Evolutionary conservation across 1,140 invertebrate species (phyloP).

Genomic region (Drosophila littoralis): DNA sequence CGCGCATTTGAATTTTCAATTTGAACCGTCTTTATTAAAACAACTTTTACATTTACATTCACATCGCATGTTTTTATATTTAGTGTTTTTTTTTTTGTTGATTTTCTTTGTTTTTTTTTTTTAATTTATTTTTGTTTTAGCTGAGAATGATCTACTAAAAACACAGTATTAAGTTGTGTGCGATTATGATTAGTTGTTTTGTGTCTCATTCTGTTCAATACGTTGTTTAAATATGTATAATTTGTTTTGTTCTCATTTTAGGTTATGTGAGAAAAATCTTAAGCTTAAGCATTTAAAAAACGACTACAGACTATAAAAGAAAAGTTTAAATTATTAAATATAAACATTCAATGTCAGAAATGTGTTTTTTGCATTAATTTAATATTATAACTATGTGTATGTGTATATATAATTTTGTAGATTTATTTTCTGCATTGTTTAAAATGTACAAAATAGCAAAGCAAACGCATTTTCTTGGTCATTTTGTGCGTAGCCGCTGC

Average conservation of each 20-base stretch:
- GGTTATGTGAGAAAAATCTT: slow-evolving; percentile 79
- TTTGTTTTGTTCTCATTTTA: slow-evolving; percentile 46
- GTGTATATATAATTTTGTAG: slow-evolving; percentile 26
- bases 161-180: slow-evolving; percentile 69
- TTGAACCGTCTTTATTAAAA: slow-evolving; percentile 19
- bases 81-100: slow-evolving; percentile 36
- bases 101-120: slow-evolving; percentile 39
- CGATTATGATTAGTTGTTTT: slow-evolving; percentile 57
- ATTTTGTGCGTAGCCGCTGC: slow-evolving; percentile 14
- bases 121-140: slow-evolving; percentile 36
- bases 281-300: slow-evolving; percentile 77
- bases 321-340: slow-evolving; percentile 48
- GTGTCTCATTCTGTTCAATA: slow-evolving; percentile 38
- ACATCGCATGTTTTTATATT: slow-evolving; percentile 50
- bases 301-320: slow-evolving; percentile 68
- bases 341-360: slow-evolving; percentile 70
- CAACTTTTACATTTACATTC: slow-evolving; percentile 24
- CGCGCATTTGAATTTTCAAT: background rate
- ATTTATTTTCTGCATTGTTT: slow-evolving; percentile 32
- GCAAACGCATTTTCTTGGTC: slow-evolving; percentile 42
- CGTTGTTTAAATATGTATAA: slow-evolving; percentile 33
- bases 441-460: slow-evolving; percentile 64
- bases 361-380: slow-evolving; percentile 49
- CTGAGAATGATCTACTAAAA: slow-evolving; percentile 61
- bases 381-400: slow-evolving; percentile 41